Evolutionary conservation across 2,797 vertebrate genomes (phyloP), one percentile per base, ranked within the genome.

Genomic region (Anas capensis): DNA sequence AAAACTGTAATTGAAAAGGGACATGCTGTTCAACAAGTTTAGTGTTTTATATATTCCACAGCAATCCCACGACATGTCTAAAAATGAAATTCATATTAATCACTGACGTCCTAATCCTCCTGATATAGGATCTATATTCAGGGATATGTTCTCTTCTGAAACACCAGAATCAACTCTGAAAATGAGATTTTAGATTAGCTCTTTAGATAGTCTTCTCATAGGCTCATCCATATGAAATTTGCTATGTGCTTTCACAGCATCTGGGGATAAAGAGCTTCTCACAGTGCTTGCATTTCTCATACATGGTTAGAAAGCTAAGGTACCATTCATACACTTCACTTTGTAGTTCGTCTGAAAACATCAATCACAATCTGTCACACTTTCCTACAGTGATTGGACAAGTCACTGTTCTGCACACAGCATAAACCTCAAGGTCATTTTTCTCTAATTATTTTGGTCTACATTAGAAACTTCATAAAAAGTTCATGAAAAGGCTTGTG

Each of bases 361-460:
- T 97, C 96, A 95, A 89, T 97, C 93, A 96, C 80, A 93, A 87
- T 75, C 85, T 96, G 82, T 44, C 83, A 94, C 56, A 53, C 69
- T 82, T 82, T 84, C 48, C 81, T 61, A 17, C 57, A 73, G 61
- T 70, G 82, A 96, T 93, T 97, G 97, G 82, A 91, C 90, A 97
- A 94, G 81, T 68, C 83, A 72, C 69, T 88, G 33, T 90, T 97
- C 96, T 95, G 96, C 96, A 84, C 62, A 69, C 71, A 92, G 61
- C 75, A 76, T 86, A 96, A 97, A 94, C 34, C 91, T 94, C 83
- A 96, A 97, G 96, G 97, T 97, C 88, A 94, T 96, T 94, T 97
- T 96, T 58, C 62, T 27, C 54, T 97, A 96, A 98, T 97, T 97
- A 96, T 91, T 92, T 86, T 90, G 83, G 58, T 94, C 86, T 95